These are phyloP conservation scores for Dryococelus australis DNA, from an alignment of 2,888 invertebrate genomes.

Conservation along the genomic window DNA sequence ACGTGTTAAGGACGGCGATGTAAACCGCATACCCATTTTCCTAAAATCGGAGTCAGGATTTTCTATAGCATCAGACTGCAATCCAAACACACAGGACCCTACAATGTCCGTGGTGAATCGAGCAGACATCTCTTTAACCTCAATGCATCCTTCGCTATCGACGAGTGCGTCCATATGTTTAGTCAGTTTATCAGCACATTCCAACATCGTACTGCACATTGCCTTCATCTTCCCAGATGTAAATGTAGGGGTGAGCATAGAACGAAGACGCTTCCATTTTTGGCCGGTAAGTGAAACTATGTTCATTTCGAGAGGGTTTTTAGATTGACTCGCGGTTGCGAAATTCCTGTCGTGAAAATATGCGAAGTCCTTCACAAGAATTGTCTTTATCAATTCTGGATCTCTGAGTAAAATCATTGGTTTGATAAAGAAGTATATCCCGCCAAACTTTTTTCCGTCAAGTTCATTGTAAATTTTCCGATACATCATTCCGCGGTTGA, in stretches of 20 bases:
- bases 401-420: slow-evolving; percentile 20
- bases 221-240: slow-evolving; percentile 64
- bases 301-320: slow-evolving; percentile 57
- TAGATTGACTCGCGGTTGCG: slow-evolving; percentile 45
- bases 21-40: slow-evolving; percentile 55
- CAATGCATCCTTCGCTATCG: slow-evolving; percentile 48
- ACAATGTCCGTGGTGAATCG: slow-evolving; percentile 62
- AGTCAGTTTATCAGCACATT: slow-evolving; percentile 59
- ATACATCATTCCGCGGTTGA: neutral
- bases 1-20: slow-evolving; percentile 52
- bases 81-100: slow-evolving; percentile 61
- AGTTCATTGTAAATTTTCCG: neutral
- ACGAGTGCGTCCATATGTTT: slow-evolving; percentile 54
- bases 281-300: slow-evolving; percentile 60
- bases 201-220: slow-evolving; percentile 61
- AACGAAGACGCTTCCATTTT: slow-evolving; percentile 63
- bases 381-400: slow-evolving; percentile 26
- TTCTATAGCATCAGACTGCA: slow-evolving; percentile 58
- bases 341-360: slow-evolving; percentile 37
- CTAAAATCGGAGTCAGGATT: slow-evolving; percentile 57
- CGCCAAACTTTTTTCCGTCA: slow-evolving; percentile 19
- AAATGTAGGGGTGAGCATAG: slow-evolving; percentile 63
- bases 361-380: slow-evolving; percentile 34
- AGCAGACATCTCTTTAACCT: slow-evolving; percentile 56
- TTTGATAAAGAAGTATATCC: slow-evolving; percentile 45